phyloP scores from a whole-genome alignment of 64 coral and sea anemone genomes.

The Dendrophyllia cribrosa region DNA sequence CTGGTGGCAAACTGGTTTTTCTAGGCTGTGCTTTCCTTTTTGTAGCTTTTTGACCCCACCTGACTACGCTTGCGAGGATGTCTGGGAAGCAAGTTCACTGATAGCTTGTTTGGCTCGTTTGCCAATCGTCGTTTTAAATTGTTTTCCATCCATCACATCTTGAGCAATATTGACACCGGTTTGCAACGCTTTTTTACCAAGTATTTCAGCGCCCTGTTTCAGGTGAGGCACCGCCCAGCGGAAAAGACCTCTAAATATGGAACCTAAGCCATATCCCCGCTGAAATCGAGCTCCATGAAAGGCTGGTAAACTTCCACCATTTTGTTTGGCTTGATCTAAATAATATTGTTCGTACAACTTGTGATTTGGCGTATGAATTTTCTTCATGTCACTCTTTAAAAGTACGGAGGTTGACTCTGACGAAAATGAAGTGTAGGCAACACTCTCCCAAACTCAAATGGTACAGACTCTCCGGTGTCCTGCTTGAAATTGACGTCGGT shows the following conservation, averaged over 20 bases:
- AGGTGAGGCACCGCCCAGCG: conserved; percentile 32
- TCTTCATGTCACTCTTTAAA: too few species aligned
- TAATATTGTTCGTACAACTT: too few species aligned
- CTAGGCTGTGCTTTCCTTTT: too few species aligned
- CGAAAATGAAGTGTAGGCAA: too few species aligned
- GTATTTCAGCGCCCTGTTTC: not conserved
- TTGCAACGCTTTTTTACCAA: not conserved
- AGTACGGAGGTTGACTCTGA: too few species aligned
- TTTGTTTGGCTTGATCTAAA: too few species aligned
- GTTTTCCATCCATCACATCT: conserved; percentile 28
- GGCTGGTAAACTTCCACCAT: not conserved
- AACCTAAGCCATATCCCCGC: conserved; percentile 54
- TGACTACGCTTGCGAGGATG: not conserved
- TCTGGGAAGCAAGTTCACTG: not conserved
- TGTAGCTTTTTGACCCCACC: not conserved
- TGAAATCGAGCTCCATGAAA: conserved; percentile 6
- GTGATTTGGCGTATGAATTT: too few species aligned
- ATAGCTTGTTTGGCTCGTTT: conserved; percentile 4
- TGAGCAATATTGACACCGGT: not conserved
- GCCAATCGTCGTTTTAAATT: not conserved
- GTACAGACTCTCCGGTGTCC: too few species aligned
- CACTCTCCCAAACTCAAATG: conserved; percentile 25
- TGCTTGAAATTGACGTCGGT: too few species aligned
- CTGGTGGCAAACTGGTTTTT: not conserved
- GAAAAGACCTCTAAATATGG: conserved; percentile 39